Evolutionary conservation across 2,797 vertebrate genomes (phyloP).

Genomic region (Diglossa cyanea): DNA sequence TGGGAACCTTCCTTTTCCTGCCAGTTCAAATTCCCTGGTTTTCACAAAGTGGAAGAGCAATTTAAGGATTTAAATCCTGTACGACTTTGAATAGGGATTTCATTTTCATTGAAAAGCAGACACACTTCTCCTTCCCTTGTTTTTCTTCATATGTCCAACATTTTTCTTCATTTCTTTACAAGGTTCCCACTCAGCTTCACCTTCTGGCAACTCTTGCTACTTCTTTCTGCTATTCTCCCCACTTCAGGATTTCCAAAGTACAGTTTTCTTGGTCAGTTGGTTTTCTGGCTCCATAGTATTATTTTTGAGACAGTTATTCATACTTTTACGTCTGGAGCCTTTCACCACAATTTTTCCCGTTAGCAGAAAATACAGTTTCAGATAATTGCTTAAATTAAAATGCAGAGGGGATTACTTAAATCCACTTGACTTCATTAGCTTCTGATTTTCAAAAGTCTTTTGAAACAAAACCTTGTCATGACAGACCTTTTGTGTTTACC

Average conservation of each 20-base stretch:
- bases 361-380: constrained; percentile 21
- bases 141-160: not conserved
- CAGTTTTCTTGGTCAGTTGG: not conserved
- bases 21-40: not conserved
- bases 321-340: not conserved
- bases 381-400: constrained; percentile 58
- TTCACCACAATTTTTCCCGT: not conserved
- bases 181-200: not conserved
- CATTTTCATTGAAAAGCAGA: not conserved
- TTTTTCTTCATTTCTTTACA: not conserved
- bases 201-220: not conserved
- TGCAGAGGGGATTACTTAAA: constrained; percentile 48
- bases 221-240: not conserved
- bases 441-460: constrained; percentile 20
- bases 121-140: not conserved
- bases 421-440: constrained; percentile 52
- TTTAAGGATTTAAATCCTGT: not conserved
- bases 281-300: not conserved
- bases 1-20: not conserved
- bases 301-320: constrained; percentile 12
- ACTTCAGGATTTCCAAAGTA: not conserved
- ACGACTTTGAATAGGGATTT: not conserved
- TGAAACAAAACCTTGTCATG: constrained; percentile 2
- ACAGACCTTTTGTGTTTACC: constrained; percentile 5
- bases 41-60: not conserved